These are phyloP conservation scores for Apotomis turbidana DNA, from an alignment of 2,888 invertebrate species.

Conservation along the genomic window DNA sequence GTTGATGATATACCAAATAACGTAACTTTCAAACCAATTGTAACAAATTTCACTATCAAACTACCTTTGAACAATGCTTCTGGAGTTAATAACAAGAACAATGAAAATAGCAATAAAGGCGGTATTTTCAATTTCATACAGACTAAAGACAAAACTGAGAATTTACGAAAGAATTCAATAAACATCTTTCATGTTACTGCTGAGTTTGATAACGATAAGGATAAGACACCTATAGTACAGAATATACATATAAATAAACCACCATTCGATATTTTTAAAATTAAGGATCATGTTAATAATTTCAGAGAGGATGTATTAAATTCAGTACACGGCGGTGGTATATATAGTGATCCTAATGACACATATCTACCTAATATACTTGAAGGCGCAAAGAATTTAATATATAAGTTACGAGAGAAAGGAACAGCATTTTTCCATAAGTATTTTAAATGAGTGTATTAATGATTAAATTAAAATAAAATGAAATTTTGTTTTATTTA, in stretches of 20 bases:
- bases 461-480: conserved; percentile 7
- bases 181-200: conserved; percentile 56
- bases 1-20: conserved; percentile 65
- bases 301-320: conserved; percentile 55
- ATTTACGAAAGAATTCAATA: conserved; percentile 45
- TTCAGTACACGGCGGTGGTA: conserved; percentile 51
- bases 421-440: conserved; percentile 43
- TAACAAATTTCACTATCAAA: conserved; percentile 53
- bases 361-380: conserved; percentile 42
- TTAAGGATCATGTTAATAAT: conserved; percentile 54
- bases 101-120: conserved; percentile 41
- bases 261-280: conserved; percentile 46
- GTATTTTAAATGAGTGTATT: conserved; percentile 41
- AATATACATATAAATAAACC: conserved; percentile 33
- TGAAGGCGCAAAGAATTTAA: conserved; percentile 44
- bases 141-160: not conserved
- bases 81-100: conserved; percentile 39
- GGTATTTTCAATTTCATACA: not conserved
- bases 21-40: conserved; percentile 52
- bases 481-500: not conserved
- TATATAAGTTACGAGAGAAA: conserved; percentile 47
- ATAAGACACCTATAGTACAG: conserved; percentile 45
- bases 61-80: conserved; percentile 56
- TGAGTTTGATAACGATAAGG: conserved; percentile 49
- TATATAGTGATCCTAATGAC: conserved; percentile 37